Conservation (phyloP, 2,797 vertebrate species). For the Hydrolagus colliei region DNA sequence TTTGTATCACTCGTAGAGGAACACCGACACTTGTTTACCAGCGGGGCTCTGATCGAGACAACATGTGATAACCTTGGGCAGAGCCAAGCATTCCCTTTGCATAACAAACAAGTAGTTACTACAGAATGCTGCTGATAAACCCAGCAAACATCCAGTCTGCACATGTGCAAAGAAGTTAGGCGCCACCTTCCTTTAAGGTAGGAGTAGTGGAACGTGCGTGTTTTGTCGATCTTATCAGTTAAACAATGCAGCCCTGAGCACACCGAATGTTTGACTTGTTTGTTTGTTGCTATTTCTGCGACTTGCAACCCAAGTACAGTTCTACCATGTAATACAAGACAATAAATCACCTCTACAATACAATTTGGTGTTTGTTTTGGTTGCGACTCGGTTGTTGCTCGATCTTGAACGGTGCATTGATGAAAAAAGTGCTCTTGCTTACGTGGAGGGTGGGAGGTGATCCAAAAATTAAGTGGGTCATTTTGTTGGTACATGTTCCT, state of each 20-base stretch:
- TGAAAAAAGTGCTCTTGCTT: too few species aligned
- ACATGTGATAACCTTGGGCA: neutral
- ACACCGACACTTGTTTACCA: neutral
- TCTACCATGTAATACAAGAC: neutral
- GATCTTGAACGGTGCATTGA: neutral
- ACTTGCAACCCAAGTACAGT: neutral
- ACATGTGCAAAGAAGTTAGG: neutral
- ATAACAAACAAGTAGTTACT: neutral
- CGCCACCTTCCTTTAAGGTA: neutral
- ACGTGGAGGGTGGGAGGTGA: too few species aligned
- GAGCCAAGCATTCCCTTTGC: neutral
- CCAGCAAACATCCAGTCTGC: neutral
- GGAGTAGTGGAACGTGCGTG: neutral
- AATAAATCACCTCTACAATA: constrained; percentile 12
- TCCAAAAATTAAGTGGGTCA: too few species aligned
- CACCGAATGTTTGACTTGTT: constrained; percentile 1
- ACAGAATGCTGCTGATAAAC: neutral
- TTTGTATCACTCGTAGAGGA: neutral
- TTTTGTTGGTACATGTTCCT: too few species aligned
- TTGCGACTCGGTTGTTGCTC: neutral
- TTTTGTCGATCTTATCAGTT: neutral
- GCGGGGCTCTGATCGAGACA: neutral
- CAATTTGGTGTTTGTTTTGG: constrained; percentile 2
- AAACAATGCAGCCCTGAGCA: neutral
- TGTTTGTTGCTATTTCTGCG: neutral